Conservation (phyloP, 2,888 invertebrate genomes). For the Drosophila flavopinicola region DNA sequence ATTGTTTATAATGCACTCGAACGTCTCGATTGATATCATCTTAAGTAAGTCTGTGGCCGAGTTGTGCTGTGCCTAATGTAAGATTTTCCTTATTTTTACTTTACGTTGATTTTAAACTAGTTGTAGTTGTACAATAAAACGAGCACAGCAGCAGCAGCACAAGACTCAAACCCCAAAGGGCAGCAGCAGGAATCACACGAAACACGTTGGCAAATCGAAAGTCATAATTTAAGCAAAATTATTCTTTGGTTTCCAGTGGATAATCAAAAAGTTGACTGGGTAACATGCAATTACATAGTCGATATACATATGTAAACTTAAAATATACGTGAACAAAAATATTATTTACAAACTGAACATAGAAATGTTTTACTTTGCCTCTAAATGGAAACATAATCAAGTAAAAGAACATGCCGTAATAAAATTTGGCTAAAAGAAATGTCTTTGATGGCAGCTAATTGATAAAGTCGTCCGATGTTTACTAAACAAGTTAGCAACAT, state of each 20-base stretch:
- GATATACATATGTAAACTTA: constrained; percentile 59
- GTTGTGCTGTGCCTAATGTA: constrained; percentile 65
- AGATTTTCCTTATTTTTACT: constrained; percentile 76
- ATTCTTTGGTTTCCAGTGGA: constrained; percentile 66
- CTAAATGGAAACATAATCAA: too few relatives aligned
- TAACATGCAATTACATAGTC: constrained; percentile 66
- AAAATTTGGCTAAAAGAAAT: too few relatives aligned
- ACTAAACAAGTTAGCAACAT: too few relatives aligned
- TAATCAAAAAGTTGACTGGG: constrained; percentile 65
- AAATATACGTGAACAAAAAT: constrained; percentile 63
- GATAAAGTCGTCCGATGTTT: too few relatives aligned
- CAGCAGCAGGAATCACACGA: constrained; percentile 4
- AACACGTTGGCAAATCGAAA: constrained; percentile 32
- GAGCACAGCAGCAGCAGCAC: constrained; percentile 52
- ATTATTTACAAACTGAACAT: constrained; percentile 52
- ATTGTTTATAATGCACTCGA: constrained; percentile 76
- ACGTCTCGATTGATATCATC: constrained; percentile 31
- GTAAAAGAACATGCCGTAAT: too few relatives aligned
- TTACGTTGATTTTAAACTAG: constrained; percentile 70
- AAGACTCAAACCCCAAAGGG: constrained; percentile 3
- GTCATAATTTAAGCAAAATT: constrained; percentile 64
- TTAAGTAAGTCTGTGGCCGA: constrained; percentile 19
- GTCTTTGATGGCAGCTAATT: too few relatives aligned
- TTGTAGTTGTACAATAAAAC: constrained; percentile 66
- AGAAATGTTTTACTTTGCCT: constrained; percentile 4